Conservation (phyloP, 2,888 invertebrate genomes). For the Lasioglossum oenotherae region DNA sequence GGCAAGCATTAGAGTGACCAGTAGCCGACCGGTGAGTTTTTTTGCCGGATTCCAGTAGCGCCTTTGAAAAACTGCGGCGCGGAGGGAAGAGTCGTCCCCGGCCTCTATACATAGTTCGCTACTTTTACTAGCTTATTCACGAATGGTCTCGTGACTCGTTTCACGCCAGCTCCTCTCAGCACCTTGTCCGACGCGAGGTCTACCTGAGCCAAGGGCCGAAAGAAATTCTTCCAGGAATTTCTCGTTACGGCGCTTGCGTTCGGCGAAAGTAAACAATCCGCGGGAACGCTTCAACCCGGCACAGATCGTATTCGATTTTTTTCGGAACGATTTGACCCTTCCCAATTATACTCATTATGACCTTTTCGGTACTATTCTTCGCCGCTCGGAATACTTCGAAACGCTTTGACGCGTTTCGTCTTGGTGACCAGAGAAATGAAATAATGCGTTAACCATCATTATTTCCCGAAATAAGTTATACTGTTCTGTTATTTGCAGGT, state of each 20-base stretch:
- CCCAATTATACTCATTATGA: neutral
- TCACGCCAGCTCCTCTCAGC: conserved; percentile 68
- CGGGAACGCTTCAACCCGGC: conserved; percentile 26
- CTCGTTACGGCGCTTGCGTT: conserved; percentile 23
- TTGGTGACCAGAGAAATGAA: neutral
- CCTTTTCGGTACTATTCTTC: neutral
- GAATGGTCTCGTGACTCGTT: conserved; percentile 74
- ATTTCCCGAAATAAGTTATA: no score
- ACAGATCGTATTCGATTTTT: neutral
- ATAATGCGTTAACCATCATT: no score
- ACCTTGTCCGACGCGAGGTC: conserved; percentile 45
- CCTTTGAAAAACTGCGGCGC: conserved; percentile 81
- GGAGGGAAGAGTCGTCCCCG: conserved; percentile 53
- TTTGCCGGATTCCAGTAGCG: conserved; percentile 83
- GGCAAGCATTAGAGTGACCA: conserved; percentile 80
- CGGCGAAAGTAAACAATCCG: conserved; percentile 60
- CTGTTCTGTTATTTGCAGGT: no score
- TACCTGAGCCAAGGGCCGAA: conserved; percentile 43
- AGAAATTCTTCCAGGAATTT: conserved; percentile 64
- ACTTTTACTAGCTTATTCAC: conserved; percentile 79
- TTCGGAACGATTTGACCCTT: conserved; percentile 25
- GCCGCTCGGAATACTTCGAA: neutral
- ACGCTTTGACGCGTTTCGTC: neutral
- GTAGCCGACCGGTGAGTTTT: conserved; percentile 82
- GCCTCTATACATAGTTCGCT: conserved; percentile 66